Conservation (phyloP, 1,140 invertebrate genomes). For the Lutraria rhynchaena region DNA sequence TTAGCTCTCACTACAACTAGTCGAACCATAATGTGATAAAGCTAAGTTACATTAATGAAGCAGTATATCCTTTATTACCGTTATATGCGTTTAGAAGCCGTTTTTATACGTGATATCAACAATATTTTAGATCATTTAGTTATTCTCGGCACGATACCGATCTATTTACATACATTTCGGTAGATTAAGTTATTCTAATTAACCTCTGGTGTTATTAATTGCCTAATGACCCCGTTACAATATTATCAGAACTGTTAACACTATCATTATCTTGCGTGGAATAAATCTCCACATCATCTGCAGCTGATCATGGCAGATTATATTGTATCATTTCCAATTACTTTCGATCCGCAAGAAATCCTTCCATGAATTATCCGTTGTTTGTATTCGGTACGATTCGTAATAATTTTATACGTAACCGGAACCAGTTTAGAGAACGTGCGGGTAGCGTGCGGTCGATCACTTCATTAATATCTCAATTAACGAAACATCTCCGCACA, state of each 20-base stretch:
- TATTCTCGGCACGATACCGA: not conserved
- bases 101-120: not conserved
- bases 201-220: conserved; percentile 55
- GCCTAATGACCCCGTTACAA: conserved; percentile 44
- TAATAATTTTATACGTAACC: conserved; percentile 50
- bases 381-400: conserved; percentile 21
- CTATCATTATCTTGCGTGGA: conserved; percentile 47
- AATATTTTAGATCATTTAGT: not conserved
- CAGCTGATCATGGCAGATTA: conserved; percentile 42
- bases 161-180: conserved; percentile 27
- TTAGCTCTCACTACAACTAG: too few species aligned
- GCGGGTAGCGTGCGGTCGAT: conserved; percentile 6
- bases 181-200: conserved; percentile 34
- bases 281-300: conserved; percentile 50
- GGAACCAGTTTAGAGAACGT: conserved; percentile 12
- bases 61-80: not conserved
- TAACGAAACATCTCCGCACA: conserved; percentile 29
- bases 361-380: conserved; percentile 40
- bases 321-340: conserved; percentile 43
- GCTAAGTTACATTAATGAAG: too few species aligned
- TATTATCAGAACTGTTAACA: conserved; percentile 52
- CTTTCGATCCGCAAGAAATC: conserved; percentile 44
- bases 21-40: too few species aligned
- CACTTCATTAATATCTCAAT: conserved; percentile 56
- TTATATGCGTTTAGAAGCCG: not conserved